Evolutionary conservation across 2,797 vertebrate species (phyloP).

Genomic region (Anabas testudineus): DNA sequence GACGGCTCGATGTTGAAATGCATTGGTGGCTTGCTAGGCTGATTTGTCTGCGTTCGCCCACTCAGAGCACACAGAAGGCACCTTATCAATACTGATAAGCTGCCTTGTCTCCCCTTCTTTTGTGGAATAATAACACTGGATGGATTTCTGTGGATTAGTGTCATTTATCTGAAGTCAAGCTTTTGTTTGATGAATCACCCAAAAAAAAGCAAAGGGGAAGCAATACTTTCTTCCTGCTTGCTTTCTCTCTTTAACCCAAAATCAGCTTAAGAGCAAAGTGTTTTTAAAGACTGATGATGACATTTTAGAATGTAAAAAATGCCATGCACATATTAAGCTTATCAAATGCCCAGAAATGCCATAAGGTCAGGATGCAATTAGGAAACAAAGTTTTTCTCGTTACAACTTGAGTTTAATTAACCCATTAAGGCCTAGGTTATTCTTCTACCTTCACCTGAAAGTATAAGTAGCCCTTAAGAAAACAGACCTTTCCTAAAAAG

Average conservation of each 20-base stretch:
- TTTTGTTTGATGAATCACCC: constrained; percentile 26
- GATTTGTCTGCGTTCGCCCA: constrained; percentile 43
- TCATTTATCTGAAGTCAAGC: not conserved
- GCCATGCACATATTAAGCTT: too few relatives aligned
- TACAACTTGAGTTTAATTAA: too few relatives aligned
- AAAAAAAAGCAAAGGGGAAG: not conserved
- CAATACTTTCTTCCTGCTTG: not conserved
- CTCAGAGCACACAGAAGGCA: constrained; percentile 32
- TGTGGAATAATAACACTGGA: constrained; percentile 15
- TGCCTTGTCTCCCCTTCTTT: constrained; percentile 27
- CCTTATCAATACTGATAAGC: constrained; percentile 49
- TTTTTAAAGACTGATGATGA: not conserved
- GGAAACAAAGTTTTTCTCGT: too few relatives aligned
- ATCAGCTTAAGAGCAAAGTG: not conserved
- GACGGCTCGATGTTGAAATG: constrained; percentile 33
- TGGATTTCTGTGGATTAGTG: constrained; percentile 48
- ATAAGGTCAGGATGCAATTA: not conserved
- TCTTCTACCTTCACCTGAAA: too few relatives aligned
- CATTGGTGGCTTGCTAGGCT: constrained; percentile 21
- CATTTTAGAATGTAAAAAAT: not conserved
- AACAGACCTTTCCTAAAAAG: too few relatives aligned
- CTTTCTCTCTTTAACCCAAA: not conserved
- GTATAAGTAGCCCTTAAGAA: too few relatives aligned
- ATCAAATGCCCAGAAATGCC: not conserved
- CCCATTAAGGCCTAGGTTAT: too few relatives aligned